Evolutionary conservation across 2,113 vertebrate species (phyloP), one percentile per base, ranked within the genome.

Genomic region (Sylvilagus bachmani): DNA sequence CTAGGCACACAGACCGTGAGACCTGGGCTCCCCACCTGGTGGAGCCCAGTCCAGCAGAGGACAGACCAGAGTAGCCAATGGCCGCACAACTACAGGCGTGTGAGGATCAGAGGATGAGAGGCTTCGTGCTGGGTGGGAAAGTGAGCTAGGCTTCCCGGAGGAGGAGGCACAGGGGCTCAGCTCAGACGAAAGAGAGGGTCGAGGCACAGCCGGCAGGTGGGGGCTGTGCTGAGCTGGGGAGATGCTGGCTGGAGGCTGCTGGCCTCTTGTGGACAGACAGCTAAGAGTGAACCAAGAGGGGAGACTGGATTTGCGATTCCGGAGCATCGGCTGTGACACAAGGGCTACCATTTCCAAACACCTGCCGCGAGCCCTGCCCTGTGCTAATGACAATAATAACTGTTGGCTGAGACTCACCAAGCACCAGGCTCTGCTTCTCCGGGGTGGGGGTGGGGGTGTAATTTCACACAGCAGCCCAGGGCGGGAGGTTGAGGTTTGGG

Each of bases 331-430:
- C 90, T 91, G 91, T 84, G 77, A 93, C 33, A 74, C 84, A 89
- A 95, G 95, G 93, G 93, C 86, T 89, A 21, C 71, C 27, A 14
- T 61, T 25, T 33, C 70, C 6, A 9, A 91, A 78, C 4, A 71
- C 71, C 92, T 80, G 33, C 80, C 1, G 1, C 5, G 87, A 80
- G 93, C 81, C 86, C 90, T 0, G 5, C 29, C 53, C 79, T 66
- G 25, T 78, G 81, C 87, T 58, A 10, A 74, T 33, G 31, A 55
- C 80, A 89, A 71, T 86, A 89, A 89, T 74, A 94, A 64, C 69
- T 49, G 17, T 75, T 80, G 87, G 31, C 1, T 61, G 84, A 81
- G 77, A 77, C 62, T 73, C 67, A 62, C 67, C 67, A 64, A 90
- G 73, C 49, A 62, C 74, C 2, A 1, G 89, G 82, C 69, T 93